phyloP scores from a whole-genome alignment of 2,888 invertebrate genomes.

The Chironomus tentans region DNA sequence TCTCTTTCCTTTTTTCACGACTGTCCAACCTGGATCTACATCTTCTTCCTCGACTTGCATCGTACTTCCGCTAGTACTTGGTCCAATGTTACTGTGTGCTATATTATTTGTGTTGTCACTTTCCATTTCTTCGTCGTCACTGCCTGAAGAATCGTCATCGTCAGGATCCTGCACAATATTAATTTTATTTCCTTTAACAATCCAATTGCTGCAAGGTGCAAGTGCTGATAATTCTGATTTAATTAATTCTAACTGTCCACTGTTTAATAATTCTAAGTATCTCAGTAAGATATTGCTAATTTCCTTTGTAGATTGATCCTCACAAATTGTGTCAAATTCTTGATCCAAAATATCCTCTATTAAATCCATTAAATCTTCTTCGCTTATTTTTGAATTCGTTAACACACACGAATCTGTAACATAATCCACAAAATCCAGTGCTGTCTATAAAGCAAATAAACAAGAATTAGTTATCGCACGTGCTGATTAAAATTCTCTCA shows the following conservation, averaged over 20 bases:
- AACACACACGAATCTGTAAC: conserved; percentile 52
- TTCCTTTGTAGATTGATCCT: conserved; percentile 60
- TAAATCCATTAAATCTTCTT: conserved; percentile 52
- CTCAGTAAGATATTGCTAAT: conserved; percentile 49
- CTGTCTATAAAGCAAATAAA: conserved; percentile 45
- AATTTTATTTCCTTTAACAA: conserved; percentile 46
- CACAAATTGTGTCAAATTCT: conserved; percentile 62
- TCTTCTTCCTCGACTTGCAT: conserved; percentile 40
- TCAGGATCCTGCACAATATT: conserved; percentile 28
- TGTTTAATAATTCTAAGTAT: conserved; percentile 48
- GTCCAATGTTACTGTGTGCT: conserved; percentile 33
- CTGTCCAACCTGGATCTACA: conserved; percentile 59
- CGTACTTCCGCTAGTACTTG: conserved; percentile 31
- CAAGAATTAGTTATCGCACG: background rate
- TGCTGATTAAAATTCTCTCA: conserved; percentile 28
- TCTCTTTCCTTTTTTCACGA: conserved; percentile 48
- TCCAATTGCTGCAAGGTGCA: conserved; percentile 52
- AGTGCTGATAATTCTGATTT: conserved; percentile 49
- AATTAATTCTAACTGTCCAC: conserved; percentile 49
- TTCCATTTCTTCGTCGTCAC: conserved; percentile 38
- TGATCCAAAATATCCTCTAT: conserved; percentile 64
- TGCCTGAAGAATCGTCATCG: conserved; percentile 40
- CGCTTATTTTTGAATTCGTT: conserved; percentile 48
- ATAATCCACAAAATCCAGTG: conserved; percentile 54
- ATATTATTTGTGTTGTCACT: conserved; percentile 32